Evolutionary conservation across 2,888 invertebrate species (phyloP), one percentile per base, ranked within the genome.

Genomic region (Ophion ellenae): DNA sequence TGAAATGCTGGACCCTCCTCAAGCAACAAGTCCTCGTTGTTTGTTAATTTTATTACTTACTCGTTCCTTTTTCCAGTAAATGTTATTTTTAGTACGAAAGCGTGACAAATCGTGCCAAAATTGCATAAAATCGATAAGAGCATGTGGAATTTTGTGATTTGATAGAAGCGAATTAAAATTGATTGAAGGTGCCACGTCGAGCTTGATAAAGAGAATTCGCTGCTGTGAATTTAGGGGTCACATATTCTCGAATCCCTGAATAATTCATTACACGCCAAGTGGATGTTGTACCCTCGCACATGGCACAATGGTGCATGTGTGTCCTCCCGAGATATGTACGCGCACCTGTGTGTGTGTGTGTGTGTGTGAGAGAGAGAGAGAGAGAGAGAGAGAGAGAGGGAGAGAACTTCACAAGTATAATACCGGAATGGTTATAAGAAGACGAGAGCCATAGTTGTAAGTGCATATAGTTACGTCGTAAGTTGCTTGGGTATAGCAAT

Each of bases 231-330:
- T 81, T 40, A 57, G 24, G 17, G 74, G 81, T 61, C 61, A 2
- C 81, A 53, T 67, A 82, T 79, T 75, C 76, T 73, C 75, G 45
- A 71, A 24, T n/a, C 14, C 47, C 57, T 82, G 85, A 85, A 85
- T 85, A 79, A 85, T 85, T 85, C 85, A 85, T 82, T 82, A 71
- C 66, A 63, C 63, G 67, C 66, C 71, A 78, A 85, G 75, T 82
- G 79, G 79, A 79, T 79, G 76, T 84, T 71, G 73, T 77, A 81
- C 84, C 53, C 59, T 69, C 47, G 76, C 28, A n/a, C 53, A 76
- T 14, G 17, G 45, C 32, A 28, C 14, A 28, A 20, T 10, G 40
- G 14, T 36, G 32, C 32, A 53, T 76, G 45, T 64, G n/a, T 45
- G 20, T 45, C 47, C 45, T 45, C 40, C 10, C 17, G 66, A 11